Percentiles rank a stretch among this genome's conserved stretches.
Evolutionary conservation across 2,888 invertebrate species (phyloP).

Genomic region (Epinotia nisella): DNA sequence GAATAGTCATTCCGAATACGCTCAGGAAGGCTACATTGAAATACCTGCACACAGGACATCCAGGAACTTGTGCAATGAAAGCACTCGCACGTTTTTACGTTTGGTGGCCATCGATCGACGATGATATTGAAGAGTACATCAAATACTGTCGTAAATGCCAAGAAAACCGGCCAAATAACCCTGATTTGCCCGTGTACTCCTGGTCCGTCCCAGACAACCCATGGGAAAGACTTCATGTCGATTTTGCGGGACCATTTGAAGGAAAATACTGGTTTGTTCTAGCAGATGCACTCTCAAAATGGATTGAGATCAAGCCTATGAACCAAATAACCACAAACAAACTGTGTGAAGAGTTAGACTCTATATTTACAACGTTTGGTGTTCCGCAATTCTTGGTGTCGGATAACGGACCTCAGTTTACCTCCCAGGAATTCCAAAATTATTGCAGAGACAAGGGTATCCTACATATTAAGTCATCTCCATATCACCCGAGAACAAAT

Average conservation of each 20-base stretch:
- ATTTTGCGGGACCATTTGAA: conserved; percentile 11
- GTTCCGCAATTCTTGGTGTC: too few relatives aligned
- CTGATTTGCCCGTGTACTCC: background rate
- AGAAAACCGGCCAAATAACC: conserved; percentile 16
- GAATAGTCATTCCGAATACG: conserved; percentile 17
- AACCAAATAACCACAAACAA: too few relatives aligned
- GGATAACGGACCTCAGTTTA: too few relatives aligned
- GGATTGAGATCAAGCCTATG: too few relatives aligned
- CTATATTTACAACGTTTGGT: too few relatives aligned
- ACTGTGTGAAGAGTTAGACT: too few relatives aligned
- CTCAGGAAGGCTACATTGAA: too few relatives aligned
- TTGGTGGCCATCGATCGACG: conserved; percentile 48
- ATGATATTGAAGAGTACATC: conserved; percentile 45
- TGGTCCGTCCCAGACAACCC: background rate
- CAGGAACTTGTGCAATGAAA: conserved; percentile 53
- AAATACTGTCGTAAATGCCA: conserved; percentile 32
- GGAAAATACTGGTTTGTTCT: conserved; percentile 1
- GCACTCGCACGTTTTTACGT: conserved; percentile 45
- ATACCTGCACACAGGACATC: too few relatives aligned
- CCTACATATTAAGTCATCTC: too few relatives aligned
- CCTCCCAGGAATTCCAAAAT: too few relatives aligned
- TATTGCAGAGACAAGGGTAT: too few relatives aligned
- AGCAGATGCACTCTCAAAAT: background rate
- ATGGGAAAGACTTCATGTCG: conserved; percentile 4
- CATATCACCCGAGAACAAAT: too few relatives aligned